These are phyloP conservation scores for Troides oblongomaculatus DNA, from an alignment of 2,888 invertebrate species.

Conservation along the genomic window DNA sequence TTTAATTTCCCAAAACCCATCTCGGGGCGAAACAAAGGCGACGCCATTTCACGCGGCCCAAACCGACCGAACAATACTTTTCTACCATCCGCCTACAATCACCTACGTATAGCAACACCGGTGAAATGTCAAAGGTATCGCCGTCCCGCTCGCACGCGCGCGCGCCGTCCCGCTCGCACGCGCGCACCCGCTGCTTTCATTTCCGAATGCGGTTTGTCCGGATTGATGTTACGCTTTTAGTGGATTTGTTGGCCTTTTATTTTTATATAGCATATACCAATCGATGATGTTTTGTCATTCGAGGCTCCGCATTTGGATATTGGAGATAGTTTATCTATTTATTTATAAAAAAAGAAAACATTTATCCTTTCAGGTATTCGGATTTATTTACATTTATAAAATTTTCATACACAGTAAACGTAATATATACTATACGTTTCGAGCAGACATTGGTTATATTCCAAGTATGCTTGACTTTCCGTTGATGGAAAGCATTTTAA, in stretches of 20 bases:
- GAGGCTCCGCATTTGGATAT: constrained; percentile 30
- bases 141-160: constrained; percentile 51
- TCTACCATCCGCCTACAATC: constrained; percentile 60
- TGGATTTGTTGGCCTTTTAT: constrained; percentile 44
- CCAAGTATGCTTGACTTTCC: too few species aligned
- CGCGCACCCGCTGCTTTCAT: constrained; percentile 71
- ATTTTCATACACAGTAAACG: too few species aligned
- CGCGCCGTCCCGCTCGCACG: constrained; percentile 46
- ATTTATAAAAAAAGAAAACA: constrained; percentile 3
- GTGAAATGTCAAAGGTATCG: constrained; percentile 51
- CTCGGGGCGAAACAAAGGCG: constrained; percentile 66
- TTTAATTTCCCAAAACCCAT: constrained; percentile 77
- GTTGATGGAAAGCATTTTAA: too few species aligned
- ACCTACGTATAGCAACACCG: constrained; percentile 57
- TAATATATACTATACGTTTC: too few species aligned
- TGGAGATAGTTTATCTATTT: constrained; percentile 20
- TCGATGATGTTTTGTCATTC: constrained; percentile 44
- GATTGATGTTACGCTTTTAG: constrained; percentile 50
- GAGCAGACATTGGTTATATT: too few species aligned
- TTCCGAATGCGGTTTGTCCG: constrained; percentile 73
- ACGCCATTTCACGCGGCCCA: constrained; percentile 75
- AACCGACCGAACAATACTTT: constrained; percentile 74
- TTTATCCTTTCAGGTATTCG: constrained; percentile 5
- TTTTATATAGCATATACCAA: constrained; percentile 45
- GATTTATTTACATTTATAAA: constrained; percentile 1